Percentiles rank a stretch among this genome's conserved stretches.
Conservation (phyloP, 2,888 invertebrate species). For the Tinea trinotella region DNA sequence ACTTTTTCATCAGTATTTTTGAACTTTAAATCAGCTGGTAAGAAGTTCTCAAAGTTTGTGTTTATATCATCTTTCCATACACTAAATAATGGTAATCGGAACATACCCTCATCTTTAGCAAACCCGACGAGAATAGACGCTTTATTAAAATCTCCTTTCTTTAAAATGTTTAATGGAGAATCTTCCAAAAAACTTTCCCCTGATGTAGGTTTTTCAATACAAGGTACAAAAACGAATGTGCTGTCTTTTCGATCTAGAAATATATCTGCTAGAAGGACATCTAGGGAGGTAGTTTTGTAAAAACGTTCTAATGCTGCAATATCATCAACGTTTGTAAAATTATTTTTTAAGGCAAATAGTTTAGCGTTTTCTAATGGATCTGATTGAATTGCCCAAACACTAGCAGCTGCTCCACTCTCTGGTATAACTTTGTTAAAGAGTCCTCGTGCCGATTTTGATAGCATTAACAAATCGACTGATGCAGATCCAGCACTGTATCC, state of each 20-base stretch:
- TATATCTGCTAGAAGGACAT: constrained; percentile 26
- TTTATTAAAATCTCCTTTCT: constrained; percentile 19
- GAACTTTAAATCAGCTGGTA: constrained; percentile 19
- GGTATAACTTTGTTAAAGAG: constrained; percentile 41
- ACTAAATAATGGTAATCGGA: constrained; percentile 2
- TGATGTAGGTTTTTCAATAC: constrained; percentile 15
- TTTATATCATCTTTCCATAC: constrained; percentile 17
- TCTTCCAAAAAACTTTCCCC: constrained; percentile 17
- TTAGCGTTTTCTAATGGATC: constrained; percentile 40
- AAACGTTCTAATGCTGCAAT: constrained; percentile 36
- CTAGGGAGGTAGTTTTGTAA: constrained; percentile 31
- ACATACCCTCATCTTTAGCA: constrained; percentile 18
- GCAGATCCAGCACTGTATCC: constrained; percentile 45
- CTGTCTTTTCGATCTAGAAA: constrained; percentile 18
- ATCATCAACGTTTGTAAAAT: constrained; percentile 31
- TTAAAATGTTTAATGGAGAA: constrained; percentile 16
- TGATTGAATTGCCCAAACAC: constrained; percentile 32
- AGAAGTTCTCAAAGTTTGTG: constrained; percentile 16
- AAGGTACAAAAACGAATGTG: constrained; percentile 19
- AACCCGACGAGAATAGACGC: constrained; percentile 16
- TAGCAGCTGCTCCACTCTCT: constrained; percentile 36
- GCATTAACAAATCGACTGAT: constrained; percentile 37
- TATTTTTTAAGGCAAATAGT: constrained; percentile 31
- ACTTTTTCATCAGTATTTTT: constrained; percentile 13
- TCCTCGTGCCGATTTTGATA: constrained; percentile 37